Conservation (phyloP, 92 coral and sea anemone species). For the Pocillopora meandrina region DNA sequence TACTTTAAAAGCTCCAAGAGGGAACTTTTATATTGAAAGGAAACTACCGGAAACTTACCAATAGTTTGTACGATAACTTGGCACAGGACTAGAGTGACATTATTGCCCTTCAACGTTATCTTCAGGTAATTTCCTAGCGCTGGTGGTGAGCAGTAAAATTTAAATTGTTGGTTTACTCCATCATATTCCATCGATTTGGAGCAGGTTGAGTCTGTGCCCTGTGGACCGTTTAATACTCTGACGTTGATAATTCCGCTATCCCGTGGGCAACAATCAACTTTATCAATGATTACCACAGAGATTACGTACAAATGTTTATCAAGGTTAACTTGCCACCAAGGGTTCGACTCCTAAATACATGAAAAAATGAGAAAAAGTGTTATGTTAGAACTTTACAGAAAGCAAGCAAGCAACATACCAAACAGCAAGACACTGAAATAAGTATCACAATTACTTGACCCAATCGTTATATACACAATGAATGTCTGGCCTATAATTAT, state of each 20-base stretch:
- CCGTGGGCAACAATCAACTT: slow-evolving; percentile 30
- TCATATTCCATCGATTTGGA: background rate
- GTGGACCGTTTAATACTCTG: background rate
- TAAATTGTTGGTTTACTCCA: slow-evolving; percentile 3
- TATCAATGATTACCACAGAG: slow-evolving; percentile 22
- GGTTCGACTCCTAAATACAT: slow-evolving; percentile 3
- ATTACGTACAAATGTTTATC: background rate
- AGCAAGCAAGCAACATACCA: background rate
- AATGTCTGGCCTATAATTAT: too few relatives aligned
- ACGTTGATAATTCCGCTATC: slow-evolving; percentile 8
- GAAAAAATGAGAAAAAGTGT: background rate
- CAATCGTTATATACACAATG: too few relatives aligned
- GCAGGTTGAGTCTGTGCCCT: background rate
- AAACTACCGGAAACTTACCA: background rate
- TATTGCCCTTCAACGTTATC: slow-evolving; percentile 8
- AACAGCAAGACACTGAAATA: background rate
- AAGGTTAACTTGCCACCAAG: slow-evolving; percentile 39
- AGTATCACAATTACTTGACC: background rate
- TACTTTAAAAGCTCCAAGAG: too few relatives aligned
- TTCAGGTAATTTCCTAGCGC: slow-evolving; percentile 5
- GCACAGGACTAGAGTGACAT: slow-evolving; percentile 34
- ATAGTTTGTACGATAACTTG: slow-evolving; percentile 11
- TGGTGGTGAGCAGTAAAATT: slow-evolving; percentile 16
- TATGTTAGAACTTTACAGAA: background rate
- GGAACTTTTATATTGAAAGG: background rate